Percentiles rank a stretch among this genome's conserved stretches.
Evolutionary conservation across 2,797 vertebrate species (phyloP).

Genomic region (Thamnophis elegans): DNA sequence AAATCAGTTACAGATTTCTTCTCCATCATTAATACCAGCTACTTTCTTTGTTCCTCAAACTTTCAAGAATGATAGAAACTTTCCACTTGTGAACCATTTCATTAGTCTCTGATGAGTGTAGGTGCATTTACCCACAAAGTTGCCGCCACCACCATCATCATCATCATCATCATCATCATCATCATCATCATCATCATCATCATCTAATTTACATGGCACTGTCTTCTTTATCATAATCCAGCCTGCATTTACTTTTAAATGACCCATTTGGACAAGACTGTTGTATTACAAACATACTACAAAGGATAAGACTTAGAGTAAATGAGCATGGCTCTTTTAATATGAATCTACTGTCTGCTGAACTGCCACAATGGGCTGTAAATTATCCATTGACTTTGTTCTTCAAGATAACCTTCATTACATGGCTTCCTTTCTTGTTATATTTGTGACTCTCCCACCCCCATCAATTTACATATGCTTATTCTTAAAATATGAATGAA

Average conservation of each 20-base stretch:
- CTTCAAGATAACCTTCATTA: constrained; percentile 13
- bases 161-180: background rate
- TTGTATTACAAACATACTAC: constrained; percentile 21
- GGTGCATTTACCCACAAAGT: background rate
- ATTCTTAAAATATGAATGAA: constrained; percentile 22
- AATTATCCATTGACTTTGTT: constrained; percentile 22
- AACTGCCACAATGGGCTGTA: background rate
- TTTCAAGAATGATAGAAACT: background rate
- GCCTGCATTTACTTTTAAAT: background rate
- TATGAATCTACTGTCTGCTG: constrained; percentile 18
- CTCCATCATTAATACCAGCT: background rate
- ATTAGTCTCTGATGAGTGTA: background rate
- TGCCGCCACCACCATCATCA: background rate
- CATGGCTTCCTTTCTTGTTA: constrained; percentile 4
- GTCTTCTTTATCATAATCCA: no score
- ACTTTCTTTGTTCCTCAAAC: background rate
- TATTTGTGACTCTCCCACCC: constrained; percentile 8
- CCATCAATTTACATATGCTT: constrained; percentile 13
- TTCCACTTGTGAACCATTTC: background rate
- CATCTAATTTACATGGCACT: no score
- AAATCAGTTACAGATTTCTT: background rate
- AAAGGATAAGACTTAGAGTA: constrained; percentile 29
- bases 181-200: background rate
- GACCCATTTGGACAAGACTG: constrained; percentile 29
- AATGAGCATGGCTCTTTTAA: constrained; percentile 30